phyloP scores from a whole-genome alignment of 2,797 vertebrate genomes.

The Brotula barbata region DNA sequence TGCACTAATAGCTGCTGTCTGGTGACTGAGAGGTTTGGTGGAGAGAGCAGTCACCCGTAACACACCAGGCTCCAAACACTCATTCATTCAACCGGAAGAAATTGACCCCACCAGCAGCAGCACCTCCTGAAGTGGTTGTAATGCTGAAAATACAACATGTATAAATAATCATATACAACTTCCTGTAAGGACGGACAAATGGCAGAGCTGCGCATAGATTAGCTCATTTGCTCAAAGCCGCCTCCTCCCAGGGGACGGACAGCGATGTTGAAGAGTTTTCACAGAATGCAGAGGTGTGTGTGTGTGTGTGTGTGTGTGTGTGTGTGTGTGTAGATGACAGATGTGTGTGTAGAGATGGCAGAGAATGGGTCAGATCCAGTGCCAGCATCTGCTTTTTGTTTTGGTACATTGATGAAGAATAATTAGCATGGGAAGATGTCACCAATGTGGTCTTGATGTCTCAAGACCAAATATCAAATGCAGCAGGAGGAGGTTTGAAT shows the following conservation, averaged over 20 bases:
- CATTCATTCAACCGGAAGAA: constrained; percentile 51
- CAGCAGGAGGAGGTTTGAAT: too few species aligned
- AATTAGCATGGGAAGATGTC: too few species aligned
- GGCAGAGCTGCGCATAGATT: constrained; percentile 9
- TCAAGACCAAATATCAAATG: too few species aligned
- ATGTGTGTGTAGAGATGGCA: too few species aligned
- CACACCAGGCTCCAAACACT: constrained; percentile 37
- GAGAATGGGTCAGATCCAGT: too few species aligned
- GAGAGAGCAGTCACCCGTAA: constrained; percentile 35
- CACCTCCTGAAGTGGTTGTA: constrained; percentile 28
- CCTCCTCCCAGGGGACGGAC: not conserved
- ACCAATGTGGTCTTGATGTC: too few species aligned
- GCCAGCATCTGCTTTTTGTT: too few species aligned
- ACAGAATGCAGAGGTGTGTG: not conserved
- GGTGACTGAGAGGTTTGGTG: constrained; percentile 44
- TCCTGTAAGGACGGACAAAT: constrained; percentile 14
- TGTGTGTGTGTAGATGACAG: too few species aligned
- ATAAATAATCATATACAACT: constrained; percentile 35
- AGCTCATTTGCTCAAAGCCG: not conserved
- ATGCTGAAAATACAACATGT: constrained; percentile 30
- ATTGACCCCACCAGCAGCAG: constrained; percentile 38
- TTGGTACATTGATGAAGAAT: too few species aligned
- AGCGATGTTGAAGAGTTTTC: not conserved
- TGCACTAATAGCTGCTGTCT: constrained; percentile 60
- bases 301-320: too few species aligned